Percentiles rank a stretch among this genome's conserved stretches.
phyloP scores from a whole-genome alignment of 2,113 vertebrate genomes.

The Etheostoma cragini region DNA sequence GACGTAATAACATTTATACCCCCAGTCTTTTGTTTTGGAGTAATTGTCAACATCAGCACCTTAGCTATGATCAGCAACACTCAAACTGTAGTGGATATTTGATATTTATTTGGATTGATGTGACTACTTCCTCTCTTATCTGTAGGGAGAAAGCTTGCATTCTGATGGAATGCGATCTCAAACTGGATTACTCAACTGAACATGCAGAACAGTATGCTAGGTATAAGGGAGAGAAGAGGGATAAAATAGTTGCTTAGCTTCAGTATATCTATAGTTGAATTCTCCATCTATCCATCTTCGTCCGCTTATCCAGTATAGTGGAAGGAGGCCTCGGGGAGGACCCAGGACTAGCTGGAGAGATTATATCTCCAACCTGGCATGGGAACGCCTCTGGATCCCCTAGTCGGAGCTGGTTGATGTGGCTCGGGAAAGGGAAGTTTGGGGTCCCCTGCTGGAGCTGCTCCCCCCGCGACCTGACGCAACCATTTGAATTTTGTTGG shows the following conservation, averaged over 20 bases:
- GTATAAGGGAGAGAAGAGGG: not conserved
- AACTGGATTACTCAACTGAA: not conserved
- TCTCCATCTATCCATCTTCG: not conserved
- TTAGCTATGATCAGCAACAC: not conserved
- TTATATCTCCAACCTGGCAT: too few species aligned
- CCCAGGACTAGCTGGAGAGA: too few species aligned
- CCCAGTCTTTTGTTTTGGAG: not conserved
- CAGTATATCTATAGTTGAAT: not conserved
- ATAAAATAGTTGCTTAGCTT: not conserved
- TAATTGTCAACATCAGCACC: not conserved
- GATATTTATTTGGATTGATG: not conserved
- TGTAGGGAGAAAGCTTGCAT: not conserved
- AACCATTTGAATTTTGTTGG: not conserved
- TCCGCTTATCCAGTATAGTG: too few species aligned
- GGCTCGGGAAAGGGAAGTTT: too few species aligned
- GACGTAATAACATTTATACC: too few species aligned
- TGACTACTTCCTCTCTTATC: not conserved
- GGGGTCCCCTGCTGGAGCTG: too few species aligned
- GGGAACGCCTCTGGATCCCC: too few species aligned
- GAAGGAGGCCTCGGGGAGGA: too few species aligned
- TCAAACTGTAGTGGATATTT: not conserved
- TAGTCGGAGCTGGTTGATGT: too few species aligned
- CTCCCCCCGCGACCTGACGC: too few species aligned
- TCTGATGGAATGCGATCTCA: not conserved
- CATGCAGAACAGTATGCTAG: not conserved